Evolutionary conservation across 2,888 invertebrate species (phyloP).

Genomic region (Xestia sexstrigata): DNA sequence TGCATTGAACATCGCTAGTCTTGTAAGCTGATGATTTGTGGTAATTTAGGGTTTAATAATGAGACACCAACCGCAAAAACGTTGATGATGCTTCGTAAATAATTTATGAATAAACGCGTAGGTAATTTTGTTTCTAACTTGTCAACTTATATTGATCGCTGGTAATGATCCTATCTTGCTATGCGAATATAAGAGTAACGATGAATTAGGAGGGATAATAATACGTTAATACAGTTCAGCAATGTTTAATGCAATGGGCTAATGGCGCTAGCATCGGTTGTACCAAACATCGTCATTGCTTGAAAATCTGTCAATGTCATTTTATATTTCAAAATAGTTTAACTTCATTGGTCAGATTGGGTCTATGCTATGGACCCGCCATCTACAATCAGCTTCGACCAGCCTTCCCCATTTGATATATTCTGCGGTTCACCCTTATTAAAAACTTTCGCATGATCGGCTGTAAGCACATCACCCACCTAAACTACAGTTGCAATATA

Average conservation of each 20-base stretch:
- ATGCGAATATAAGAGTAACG: constrained; percentile 22
- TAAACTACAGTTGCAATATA: too few relatives aligned
- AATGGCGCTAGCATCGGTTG: too few relatives aligned
- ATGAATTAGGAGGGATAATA: constrained; percentile 13
- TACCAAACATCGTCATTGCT: too few relatives aligned
- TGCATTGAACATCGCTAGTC: constrained; percentile 24
- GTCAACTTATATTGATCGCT: constrained; percentile 25
- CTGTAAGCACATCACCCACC: neutral
- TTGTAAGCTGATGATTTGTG: constrained; percentile 32
- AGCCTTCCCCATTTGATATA: neutral
- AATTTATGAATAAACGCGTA: constrained; percentile 39
- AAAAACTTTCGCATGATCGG: constrained; percentile 19
- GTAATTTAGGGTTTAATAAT: constrained; percentile 50
- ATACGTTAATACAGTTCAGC: neutral
- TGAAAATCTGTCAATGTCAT: too few relatives aligned
- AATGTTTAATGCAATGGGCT: neutral
- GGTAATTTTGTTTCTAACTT: constrained; percentile 39
- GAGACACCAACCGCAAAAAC: constrained; percentile 56
- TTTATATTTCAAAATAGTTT: too few relatives aligned
- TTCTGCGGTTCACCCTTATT: neutral
- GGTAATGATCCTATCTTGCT: constrained; percentile 27
- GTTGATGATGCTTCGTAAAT: constrained; percentile 45
- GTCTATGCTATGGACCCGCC: too few relatives aligned
- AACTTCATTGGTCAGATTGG: too few relatives aligned
- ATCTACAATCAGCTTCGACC: too few relatives aligned